Evolutionary conservation across 2,113 vertebrate species (phyloP), one percentile per base, ranked within the genome.

Genomic region (Phyllostomus discolor): DNA sequence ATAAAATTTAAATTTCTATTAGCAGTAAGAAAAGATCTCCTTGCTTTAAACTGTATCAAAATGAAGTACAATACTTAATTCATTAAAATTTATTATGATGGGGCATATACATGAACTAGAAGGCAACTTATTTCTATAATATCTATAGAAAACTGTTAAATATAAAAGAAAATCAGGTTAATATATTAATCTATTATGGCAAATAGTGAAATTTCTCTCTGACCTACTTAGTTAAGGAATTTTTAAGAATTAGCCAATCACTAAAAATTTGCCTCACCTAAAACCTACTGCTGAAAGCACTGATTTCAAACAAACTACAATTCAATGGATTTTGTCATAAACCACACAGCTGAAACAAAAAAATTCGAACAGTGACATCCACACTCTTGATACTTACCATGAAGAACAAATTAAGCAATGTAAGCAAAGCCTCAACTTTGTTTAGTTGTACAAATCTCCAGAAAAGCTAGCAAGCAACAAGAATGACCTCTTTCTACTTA

Each of bases 381-480:
- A 82, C 69, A 54, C 1, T 90, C 78, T 80, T 86, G 64, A 80
- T 70, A 79, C 19, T 79, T 57, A 86, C 31, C n/a, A 69, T 0
- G 5, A 93, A 90, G 90, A 95, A 96, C n/a, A 94, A 91, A 98
- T 88, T 92, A 96, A 96, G 87, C 43, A 90, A 94, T 81, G 10
- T n/a, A 95, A 97, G 50, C 41, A 75, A 88, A 54, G 24, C 41
- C 67, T 62, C 48, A 97, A 79, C 69, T 67, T 48, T 35, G 31
- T 66, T n/a, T 88, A 43, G 72, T 81, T 88, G 83, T 0, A 19
- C 10, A 35, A 94, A 73, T 17, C 2, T 2, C n/a, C 28, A 79
- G 90, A 62, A 97, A 96, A 97, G 31, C 78, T 41, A 70, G 93
- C 57, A 54, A 24, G 59, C 38, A 83, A 54, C 22, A 82, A 95